Percentiles rank a stretch among this genome's conserved stretches.
Evolutionary conservation across 2,797 vertebrate genomes (phyloP).

Genomic region (Rhynchonycteris naso): DNA sequence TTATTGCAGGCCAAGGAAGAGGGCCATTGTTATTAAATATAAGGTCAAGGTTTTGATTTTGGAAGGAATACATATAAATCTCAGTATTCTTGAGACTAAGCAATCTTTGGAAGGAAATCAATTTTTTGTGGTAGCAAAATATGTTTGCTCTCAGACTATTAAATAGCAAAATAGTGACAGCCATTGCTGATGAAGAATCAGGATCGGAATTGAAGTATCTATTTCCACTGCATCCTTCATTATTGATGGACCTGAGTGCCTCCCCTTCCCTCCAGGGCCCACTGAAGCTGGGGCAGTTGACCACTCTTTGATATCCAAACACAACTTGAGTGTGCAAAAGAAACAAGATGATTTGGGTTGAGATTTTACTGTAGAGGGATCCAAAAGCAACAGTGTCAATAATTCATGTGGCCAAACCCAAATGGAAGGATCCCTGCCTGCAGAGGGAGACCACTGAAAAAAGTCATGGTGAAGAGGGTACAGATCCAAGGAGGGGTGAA

Average conservation of each 20-base stretch:
- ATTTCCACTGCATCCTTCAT: background rate
- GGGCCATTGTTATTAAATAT: background rate
- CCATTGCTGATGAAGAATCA: background rate
- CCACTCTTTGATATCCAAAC: background rate
- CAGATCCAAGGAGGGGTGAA: background rate
- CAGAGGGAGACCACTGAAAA: background rate
- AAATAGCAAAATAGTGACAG: background rate
- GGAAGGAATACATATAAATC: background rate
- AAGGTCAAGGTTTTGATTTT: background rate
- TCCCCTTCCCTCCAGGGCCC: background rate
- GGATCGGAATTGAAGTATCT: background rate
- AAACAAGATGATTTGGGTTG: background rate
- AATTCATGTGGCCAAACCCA: background rate
- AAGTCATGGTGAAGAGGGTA: background rate
- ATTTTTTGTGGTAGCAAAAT: background rate
- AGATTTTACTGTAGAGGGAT: background rate
- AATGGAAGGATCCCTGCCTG: background rate
- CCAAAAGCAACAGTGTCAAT: background rate
- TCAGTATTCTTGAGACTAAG: constrained; percentile 37
- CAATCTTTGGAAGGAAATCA: constrained; percentile 1
- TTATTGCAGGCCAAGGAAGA: background rate
- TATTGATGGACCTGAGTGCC: background rate
- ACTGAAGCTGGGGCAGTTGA: background rate
- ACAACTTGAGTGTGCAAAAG: background rate
- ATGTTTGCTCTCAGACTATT: background rate